Base-by-base conservation (phyloP, 2,113 vertebrate genomes). In the Eptesicus fuscus region DNA sequence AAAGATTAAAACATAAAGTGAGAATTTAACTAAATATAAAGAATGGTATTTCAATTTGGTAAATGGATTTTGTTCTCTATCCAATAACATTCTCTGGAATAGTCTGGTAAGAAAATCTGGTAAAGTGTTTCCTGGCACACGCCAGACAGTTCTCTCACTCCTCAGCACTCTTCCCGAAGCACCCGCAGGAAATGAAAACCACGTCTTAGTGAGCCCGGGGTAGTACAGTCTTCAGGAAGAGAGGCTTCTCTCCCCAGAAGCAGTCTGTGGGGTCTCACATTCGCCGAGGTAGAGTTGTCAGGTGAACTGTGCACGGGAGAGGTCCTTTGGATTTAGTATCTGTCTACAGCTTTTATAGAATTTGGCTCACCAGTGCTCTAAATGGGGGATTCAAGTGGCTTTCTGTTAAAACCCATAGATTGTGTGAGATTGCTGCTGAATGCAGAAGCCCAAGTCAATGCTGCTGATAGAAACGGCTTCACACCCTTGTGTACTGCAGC, bases 371-470 rank as follows among this genome's bases (percentile, higher is more conserved):
- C 11, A 1, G 20, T 65, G 69, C n/a, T 65, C 28, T 42, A 44
- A 49, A 11, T n/a, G 28, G 17, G 44, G 78, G 65, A 85, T 90
- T 91, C 14, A 95, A 92, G 84, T 80, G 63, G 28, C 79, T 94
- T 94, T 93, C 94, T 96, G 4, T 96, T 96, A 44, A 96, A 94
- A 96, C 96, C 97, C 90, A 5, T 97, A 99, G 99, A 99, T 95
- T 99, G 99, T 98, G 99, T 99, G 97, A 99, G 99, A 98, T 99
- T 99, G 99, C 99, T 99, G 99, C 99, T 99, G 98, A 99, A 98
- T 97, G 99, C 99, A 93, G 98, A 99, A 98, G 99, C 98, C 94
- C 98, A 98, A 98, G 98, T 99, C 97, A 98, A 99, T 92, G 98
- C 98, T 98, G 98, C 98, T 93, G 98, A 99, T 97, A 98, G 98